Evolutionary conservation across 2,888 invertebrate genomes (phyloP).

Genomic region (Drosophila cognata): DNA sequence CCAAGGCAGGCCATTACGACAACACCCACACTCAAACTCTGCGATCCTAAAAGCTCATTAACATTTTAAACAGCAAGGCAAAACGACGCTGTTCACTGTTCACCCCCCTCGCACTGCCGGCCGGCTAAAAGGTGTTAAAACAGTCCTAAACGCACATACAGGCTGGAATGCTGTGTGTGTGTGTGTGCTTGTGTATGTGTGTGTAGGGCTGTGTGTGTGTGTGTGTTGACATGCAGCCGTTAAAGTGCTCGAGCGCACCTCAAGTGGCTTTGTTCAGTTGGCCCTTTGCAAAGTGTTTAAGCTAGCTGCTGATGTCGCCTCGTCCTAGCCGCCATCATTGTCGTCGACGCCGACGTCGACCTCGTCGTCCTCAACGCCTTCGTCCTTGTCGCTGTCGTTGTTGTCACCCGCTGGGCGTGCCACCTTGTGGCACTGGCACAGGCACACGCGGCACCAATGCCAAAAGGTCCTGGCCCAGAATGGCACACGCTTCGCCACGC

Average conservation of each 20-base stretch:
- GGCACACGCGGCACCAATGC: conserved; percentile 24
- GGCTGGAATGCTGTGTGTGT: conserved; percentile 3
- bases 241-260: conserved; percentile 81
- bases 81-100: conserved; percentile 44
- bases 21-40: conserved; percentile 11
- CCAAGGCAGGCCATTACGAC: background rate
- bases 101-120: conserved; percentile 13
- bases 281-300: conserved; percentile 77
- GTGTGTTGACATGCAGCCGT: conserved; percentile 79
- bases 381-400: conserved; percentile 20
- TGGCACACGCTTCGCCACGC: conserved; percentile 45
- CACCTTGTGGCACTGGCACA: conserved; percentile 15
- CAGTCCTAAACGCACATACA: conserved; percentile 68
- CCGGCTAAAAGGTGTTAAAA: conserved; percentile 76
- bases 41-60: conserved; percentile 78
- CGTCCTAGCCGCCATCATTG: conserved; percentile 44
- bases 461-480: conserved; percentile 34
- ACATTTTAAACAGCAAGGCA: conserved; percentile 78
- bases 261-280: conserved; percentile 80
- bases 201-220: conserved; percentile 17
- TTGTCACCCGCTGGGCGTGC: conserved; percentile 36
- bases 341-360: conserved; percentile 9
- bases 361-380: conserved; percentile 11
- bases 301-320: conserved; percentile 56
- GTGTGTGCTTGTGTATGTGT: conserved; percentile 12